Evolutionary conservation across 2,888 invertebrate species (phyloP).

Genomic region (Phengaris arion): DNA sequence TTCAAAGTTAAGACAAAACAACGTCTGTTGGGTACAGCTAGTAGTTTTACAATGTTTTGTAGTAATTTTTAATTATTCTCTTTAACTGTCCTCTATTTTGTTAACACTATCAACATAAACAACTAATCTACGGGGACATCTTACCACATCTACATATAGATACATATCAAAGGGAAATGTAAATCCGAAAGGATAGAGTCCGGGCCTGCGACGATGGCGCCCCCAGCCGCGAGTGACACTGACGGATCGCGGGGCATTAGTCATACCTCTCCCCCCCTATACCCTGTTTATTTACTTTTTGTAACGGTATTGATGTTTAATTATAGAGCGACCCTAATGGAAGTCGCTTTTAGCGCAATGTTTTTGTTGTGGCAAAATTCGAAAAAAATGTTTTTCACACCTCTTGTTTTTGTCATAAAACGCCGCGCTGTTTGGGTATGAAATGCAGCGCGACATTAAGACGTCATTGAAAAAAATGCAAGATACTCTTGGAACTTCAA

Average conservation of each 20-base stretch:
- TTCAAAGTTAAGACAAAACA: too few relatives aligned
- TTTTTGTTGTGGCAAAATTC: slow-evolving; percentile 60
- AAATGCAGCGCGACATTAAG: not conserved
- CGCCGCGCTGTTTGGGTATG: not conserved
- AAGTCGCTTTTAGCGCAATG: slow-evolving; percentile 68
- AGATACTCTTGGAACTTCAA: not conserved
- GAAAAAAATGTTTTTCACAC: slow-evolving; percentile 30
- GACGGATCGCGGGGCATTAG: slow-evolving; percentile 85
- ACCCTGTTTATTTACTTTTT: slow-evolving; percentile 79
- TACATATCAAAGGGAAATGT: slow-evolving; percentile 72
- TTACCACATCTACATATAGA: slow-evolving; percentile 65
- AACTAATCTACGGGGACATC: slow-evolving; percentile 24
- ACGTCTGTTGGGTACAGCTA: not conserved
- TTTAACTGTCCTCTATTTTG: not conserved
- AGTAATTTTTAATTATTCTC: not conserved
- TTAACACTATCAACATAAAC: slow-evolving; percentile 7
- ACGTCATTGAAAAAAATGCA: not conserved
- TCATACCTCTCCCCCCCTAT: slow-evolving; percentile 78
- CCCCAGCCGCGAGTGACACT: slow-evolving; percentile 80
- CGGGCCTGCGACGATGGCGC: slow-evolving; percentile 70
- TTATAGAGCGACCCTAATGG: slow-evolving; percentile 73
- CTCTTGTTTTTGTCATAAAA: not conserved
- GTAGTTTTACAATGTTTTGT: not conserved
- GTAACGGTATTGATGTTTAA: slow-evolving; percentile 80
- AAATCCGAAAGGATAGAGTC: slow-evolving; percentile 69